A percentile compares a stretch with the other conserved stretches of the same genome.
Evolutionary conservation across 2,797 vertebrate genomes (phyloP).

Genomic region (Liasis olivaceus): DNA sequence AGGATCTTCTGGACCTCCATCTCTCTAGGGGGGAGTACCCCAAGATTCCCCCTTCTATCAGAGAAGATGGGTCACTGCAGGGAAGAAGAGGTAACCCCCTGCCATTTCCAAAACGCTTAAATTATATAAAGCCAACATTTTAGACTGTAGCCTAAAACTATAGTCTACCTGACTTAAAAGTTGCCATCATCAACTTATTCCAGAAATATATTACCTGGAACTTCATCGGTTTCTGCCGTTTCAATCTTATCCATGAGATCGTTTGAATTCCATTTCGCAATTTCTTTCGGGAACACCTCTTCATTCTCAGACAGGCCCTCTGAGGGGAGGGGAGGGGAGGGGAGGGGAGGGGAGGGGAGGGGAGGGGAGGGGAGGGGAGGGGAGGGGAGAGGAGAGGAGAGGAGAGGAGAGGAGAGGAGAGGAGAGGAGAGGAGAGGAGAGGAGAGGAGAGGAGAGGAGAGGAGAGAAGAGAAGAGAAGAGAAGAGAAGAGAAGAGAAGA

Average conservation of each 20-base stretch:
- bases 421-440: too few relatives aligned
- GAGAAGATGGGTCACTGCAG: background rate
- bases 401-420: too few relatives aligned
- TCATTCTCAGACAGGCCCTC: slow-evolving; percentile 93
- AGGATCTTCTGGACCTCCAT: background rate
- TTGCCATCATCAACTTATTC: slow-evolving; percentile 20
- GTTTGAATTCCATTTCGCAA: slow-evolving; percentile 96
- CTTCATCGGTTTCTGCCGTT: slow-evolving; percentile 84
- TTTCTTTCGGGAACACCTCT: slow-evolving; percentile 90
- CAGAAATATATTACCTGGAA: slow-evolving; percentile 78
- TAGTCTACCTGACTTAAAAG: background rate
- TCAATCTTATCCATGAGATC: slow-evolving; percentile 98
- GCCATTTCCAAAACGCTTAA: background rate
- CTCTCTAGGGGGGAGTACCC: background rate
- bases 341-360: background rate
- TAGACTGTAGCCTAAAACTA: background rate
- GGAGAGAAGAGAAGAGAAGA: too few relatives aligned
- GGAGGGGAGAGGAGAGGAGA: too few relatives aligned
- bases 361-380: too few relatives aligned
- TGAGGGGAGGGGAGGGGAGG: slow-evolving; percentile 63
- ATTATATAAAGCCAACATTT: background rate
- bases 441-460: too few relatives aligned
- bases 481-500: too few relatives aligned
- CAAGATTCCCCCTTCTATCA: background rate
- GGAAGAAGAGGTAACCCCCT: background rate